A percentile compares a stretch with the other conserved stretches of the same genome.
Conservation (phyloP, 2,797 vertebrate species). For the Dermochelys coriacea region DNA sequence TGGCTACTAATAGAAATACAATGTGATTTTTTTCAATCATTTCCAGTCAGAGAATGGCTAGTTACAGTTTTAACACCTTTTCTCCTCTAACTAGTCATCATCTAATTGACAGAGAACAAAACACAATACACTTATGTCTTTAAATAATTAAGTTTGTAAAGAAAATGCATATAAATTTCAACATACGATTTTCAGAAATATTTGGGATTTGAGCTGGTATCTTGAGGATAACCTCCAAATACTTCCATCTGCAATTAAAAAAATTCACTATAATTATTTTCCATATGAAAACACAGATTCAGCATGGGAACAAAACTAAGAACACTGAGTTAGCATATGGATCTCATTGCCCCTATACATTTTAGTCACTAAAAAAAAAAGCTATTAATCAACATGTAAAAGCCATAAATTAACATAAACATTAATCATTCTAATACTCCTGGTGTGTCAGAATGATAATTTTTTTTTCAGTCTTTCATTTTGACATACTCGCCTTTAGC, state of each 20-base stretch:
- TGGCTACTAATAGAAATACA: not conserved
- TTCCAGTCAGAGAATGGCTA: not conserved
- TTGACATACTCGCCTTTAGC: slow-evolving; percentile 74
- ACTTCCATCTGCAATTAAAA: slow-evolving; percentile 46
- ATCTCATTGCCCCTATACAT: slow-evolving; percentile 80
- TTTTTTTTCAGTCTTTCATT: slow-evolving; percentile 73
- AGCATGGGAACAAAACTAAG: slow-evolving; percentile 72
- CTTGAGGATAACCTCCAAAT: slow-evolving; percentile 44
- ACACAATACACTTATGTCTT: not conserved
- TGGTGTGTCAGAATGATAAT: slow-evolving; percentile 72
- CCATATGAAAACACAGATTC: slow-evolving; percentile 64
- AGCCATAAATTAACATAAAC: slow-evolving; percentile 80
- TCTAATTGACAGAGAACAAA: not conserved
- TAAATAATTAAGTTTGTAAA: slow-evolving; percentile 7
- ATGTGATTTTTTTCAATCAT: not conserved
- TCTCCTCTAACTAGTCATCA: not conserved
- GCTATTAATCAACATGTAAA: slow-evolving; percentile 82
- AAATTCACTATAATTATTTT: slow-evolving; percentile 56
- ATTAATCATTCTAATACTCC: slow-evolving; percentile 82
- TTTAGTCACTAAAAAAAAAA: slow-evolving; percentile 78
- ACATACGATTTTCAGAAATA: slow-evolving; percentile 2
- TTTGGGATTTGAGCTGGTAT: not conserved
- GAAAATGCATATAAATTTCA: not conserved
- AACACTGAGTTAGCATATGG: slow-evolving; percentile 79
- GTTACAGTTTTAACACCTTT: not conserved